phyloP scores from a whole-genome alignment of 23 tunicate genomes.

The Trididemnum miniatum region DNA sequence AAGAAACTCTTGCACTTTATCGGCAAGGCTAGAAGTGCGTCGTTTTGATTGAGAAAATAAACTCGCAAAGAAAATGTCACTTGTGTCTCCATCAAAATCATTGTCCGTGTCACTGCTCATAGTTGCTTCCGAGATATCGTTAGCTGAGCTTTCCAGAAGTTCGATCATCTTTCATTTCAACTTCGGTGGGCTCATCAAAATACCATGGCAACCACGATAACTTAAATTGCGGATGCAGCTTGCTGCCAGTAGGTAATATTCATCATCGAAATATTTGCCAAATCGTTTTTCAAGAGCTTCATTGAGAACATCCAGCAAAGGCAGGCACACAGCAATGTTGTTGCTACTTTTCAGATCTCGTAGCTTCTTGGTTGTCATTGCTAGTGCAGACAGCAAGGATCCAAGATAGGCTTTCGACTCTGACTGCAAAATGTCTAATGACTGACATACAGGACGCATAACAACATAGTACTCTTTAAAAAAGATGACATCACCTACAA shows the following conservation, averaged over 20 bases:
- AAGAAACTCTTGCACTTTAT: too few species aligned
- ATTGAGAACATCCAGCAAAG: not conserved
- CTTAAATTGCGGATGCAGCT: not conserved
- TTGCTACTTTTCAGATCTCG: conserved; percentile 10
- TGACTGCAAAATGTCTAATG: not conserved
- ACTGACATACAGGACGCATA: conserved; percentile 12
- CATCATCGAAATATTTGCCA: conserved; percentile 4
- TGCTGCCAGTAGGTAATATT: not conserved
- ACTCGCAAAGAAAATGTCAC: not conserved
- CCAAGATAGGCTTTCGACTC: conserved; percentile 4
- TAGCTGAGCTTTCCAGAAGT: not conserved
- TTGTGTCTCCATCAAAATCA: not conserved
- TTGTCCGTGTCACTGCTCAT: not conserved
- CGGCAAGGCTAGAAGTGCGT: too few species aligned
- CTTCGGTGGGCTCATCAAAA: not conserved
- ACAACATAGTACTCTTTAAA: not conserved
- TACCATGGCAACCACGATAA: conserved; percentile 15
- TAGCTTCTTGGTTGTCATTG: not conserved
- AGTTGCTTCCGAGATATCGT: not conserved
- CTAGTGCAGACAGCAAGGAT: not conserved
- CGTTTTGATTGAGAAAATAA: too few species aligned
- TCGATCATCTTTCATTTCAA: not conserved
- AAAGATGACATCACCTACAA: conserved; percentile 7
- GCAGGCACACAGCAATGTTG: conserved; percentile 23
- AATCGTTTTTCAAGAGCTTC: conserved; percentile 12